These are phyloP conservation scores for Lasius fuliginosus DNA, from an alignment of 2,888 invertebrate genomes.

Conservation along the genomic window DNA sequence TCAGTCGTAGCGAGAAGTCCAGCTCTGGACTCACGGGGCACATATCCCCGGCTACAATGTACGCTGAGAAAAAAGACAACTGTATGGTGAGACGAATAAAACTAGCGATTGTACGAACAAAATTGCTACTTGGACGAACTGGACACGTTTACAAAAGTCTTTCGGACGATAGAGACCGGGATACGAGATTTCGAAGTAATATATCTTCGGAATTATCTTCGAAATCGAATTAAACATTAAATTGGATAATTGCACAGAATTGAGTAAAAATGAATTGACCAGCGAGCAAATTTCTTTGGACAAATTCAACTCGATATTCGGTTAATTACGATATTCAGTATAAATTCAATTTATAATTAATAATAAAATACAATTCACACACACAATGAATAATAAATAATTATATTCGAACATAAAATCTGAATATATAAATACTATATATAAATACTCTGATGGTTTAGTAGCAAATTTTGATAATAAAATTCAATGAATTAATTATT, in stretches of 20 bases:
- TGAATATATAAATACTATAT: neutral
- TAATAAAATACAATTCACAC: constrained; percentile 5
- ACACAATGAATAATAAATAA: neutral
- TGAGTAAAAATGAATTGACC: neutral
- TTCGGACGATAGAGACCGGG: neutral
- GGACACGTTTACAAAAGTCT: neutral
- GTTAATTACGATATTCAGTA: neutral
- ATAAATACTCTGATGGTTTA: neutral
- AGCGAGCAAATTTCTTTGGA: neutral
- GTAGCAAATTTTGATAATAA: neutral
- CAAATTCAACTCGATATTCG: neutral
- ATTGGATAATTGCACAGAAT: constrained; percentile 23
- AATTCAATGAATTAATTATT: constrained; percentile 12
- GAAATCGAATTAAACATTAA: neutral
- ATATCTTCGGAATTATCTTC: neutral
- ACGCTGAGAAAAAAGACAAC: constrained; percentile 42
- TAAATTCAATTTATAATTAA: neutral
- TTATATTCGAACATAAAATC: neutral
- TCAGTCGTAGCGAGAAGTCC: constrained; percentile 36
- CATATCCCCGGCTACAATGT: constrained; percentile 32
- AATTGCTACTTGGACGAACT: constrained; percentile 19
- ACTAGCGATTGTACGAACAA: constrained; percentile 7
- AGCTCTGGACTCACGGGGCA: constrained; percentile 27
- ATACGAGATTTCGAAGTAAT: neutral
- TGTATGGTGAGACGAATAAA: constrained; percentile 2